Conservation (phyloP, 2,113 vertebrate genomes). For the Tauraco erythrolophus region DNA sequence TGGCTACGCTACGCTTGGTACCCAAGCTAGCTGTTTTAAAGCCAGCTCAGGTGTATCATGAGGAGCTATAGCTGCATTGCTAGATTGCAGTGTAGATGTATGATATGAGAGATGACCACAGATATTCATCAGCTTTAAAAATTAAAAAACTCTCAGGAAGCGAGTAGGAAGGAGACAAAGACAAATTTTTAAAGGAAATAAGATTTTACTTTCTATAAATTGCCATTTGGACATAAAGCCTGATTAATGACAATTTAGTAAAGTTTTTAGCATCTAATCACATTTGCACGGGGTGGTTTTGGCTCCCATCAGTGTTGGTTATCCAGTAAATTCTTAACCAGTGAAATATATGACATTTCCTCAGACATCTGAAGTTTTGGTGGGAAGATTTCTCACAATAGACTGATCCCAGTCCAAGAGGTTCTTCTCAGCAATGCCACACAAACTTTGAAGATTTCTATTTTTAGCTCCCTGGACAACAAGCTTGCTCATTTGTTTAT, state of each 20-base stretch:
- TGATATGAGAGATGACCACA: not conserved
- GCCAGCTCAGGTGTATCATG: not conserved
- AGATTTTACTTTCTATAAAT: slow-evolving; percentile 47
- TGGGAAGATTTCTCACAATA: not conserved
- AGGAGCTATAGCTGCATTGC: not conserved
- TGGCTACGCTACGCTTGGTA: not conserved
- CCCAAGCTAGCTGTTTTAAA: not conserved
- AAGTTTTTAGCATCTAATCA: slow-evolving; percentile 14
- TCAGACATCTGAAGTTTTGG: not conserved
- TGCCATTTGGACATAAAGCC: not conserved
- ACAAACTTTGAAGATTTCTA: not conserved
- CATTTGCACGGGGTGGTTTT: not conserved
- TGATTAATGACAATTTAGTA: slow-evolving; percentile 7
- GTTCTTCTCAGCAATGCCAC: not conserved
- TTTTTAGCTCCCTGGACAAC: not conserved
- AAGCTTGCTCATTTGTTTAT: not conserved
- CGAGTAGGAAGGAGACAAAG: slow-evolving; percentile 28
- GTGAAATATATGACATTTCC: not conserved
- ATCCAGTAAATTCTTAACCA: not conserved
- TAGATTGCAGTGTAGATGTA: not conserved
- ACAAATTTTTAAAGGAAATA: slow-evolving; percentile 39
- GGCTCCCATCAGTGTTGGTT: not conserved
- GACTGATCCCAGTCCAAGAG: not conserved
- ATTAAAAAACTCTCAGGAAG: not conserved
- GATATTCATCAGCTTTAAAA: slow-evolving; percentile 35